Evolutionary conservation across 2,797 vertebrate species (phyloP).

Genomic region (Pantherophis vulpinus): DNA sequence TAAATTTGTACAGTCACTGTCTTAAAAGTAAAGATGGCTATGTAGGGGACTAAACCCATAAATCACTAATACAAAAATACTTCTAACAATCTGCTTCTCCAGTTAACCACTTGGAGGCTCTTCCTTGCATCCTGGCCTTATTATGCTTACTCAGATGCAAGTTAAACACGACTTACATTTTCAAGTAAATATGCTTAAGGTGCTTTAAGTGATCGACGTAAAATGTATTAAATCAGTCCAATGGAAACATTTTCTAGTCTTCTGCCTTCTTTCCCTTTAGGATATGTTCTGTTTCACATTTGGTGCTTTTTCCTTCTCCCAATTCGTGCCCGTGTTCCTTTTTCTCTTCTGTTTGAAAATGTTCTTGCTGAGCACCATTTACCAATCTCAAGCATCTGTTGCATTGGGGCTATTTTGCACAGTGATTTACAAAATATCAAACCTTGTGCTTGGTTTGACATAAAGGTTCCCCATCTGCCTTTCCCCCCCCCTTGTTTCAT

Average conservation of each 20-base stretch:
- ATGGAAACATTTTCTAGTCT: background rate
- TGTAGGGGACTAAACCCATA: background rate
- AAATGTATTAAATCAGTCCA: constrained; percentile 20
- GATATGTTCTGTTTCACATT: background rate
- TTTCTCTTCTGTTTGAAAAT: background rate
- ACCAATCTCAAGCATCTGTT: constrained; percentile 4
- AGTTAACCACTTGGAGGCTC: background rate
- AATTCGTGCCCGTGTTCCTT: background rate
- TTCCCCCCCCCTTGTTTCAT: constrained; percentile 20
- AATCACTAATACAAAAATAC: background rate
- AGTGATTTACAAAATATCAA: constrained; percentile 21
- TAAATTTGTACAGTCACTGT: background rate
- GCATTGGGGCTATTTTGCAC: constrained; percentile 24
- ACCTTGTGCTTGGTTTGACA: constrained; percentile 39
- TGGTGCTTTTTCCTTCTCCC: background rate
- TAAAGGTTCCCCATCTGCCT: constrained; percentile 46
- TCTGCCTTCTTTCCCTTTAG: background rate
- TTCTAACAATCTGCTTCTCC: background rate
- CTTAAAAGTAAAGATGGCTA: background rate
- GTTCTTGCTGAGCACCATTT: background rate
- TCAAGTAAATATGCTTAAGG: background rate
- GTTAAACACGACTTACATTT: background rate
- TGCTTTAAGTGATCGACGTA: background rate
- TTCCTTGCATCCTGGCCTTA: background rate
- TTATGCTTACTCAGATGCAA: background rate